Percentiles rank a stretch among this genome's conserved stretches.
These are phyloP conservation scores for Onychostoma macrolepis DNA, from an alignment of 2,113 vertebrate species.

Conservation along the genomic window DNA sequence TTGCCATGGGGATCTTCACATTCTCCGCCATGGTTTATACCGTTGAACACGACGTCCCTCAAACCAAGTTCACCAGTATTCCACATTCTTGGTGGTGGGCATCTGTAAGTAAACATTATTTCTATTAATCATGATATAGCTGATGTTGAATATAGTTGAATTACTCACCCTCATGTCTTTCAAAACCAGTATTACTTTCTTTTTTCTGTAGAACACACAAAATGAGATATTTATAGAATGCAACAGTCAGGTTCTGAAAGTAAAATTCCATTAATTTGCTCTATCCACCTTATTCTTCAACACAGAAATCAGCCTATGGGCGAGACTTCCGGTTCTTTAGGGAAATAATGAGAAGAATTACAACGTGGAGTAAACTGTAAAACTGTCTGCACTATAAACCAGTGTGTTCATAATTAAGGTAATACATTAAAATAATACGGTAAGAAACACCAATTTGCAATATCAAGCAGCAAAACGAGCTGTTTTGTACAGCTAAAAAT, in stretches of 20 bases:
- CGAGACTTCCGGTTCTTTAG: background rate
- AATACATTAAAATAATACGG: too few relatives aligned
- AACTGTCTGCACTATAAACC: too few relatives aligned
- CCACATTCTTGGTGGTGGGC: slow-evolving; percentile 86
- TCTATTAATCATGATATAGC: background rate
- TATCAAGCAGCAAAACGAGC: too few relatives aligned
- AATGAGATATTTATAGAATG: background rate
- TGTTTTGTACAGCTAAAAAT: too few relatives aligned
- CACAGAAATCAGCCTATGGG: too few relatives aligned
- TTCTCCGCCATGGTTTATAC: slow-evolving; percentile 86
- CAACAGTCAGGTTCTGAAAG: background rate
- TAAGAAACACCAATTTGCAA: too few relatives aligned
- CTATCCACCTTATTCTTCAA: background rate
- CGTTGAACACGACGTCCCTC: slow-evolving; percentile 79
- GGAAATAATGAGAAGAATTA: background rate
- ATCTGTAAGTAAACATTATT: slow-evolving; percentile 74
- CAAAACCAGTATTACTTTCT: background rate
- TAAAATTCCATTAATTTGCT: background rate
- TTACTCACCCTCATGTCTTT: background rate
- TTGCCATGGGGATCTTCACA: slow-evolving; percentile 84
- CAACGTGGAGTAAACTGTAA: too few relatives aligned
- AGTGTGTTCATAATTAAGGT: background rate
- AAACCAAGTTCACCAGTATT: slow-evolving; percentile 83
- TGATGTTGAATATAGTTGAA: background rate
- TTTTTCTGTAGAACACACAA: background rate